Evolutionary conservation across 2,113 vertebrate genomes (phyloP).

Genomic region (Takifugu bimaculatus): DNA sequence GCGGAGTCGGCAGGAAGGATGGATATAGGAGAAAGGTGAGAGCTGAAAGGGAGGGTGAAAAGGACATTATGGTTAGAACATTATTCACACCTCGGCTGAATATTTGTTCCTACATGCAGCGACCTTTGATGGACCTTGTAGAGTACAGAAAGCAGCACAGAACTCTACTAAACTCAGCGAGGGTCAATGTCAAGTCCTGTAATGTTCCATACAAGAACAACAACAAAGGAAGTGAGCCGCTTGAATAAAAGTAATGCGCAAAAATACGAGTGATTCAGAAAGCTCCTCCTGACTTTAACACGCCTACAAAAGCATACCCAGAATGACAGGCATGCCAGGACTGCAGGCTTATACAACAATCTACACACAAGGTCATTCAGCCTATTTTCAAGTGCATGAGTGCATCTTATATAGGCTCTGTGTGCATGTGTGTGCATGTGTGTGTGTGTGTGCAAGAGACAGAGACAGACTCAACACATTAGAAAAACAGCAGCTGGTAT

Average conservation of each 20-base stretch:
- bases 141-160: conserved; percentile 22
- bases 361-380: conserved; percentile 18
- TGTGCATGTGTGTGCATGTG: conserved; percentile 4
- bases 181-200: background rate
- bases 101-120: conserved; percentile 2
- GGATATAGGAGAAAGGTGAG: conserved; percentile 86
- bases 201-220: conserved; percentile 4
- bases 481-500: conserved; percentile 39
- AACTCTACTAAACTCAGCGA: background rate
- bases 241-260: conserved; percentile 11
- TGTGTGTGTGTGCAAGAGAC: background rate
- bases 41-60: conserved; percentile 73
- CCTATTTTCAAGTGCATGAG: conserved; percentile 2
- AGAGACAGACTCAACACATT: too few relatives aligned
- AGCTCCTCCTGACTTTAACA: conserved; percentile 6
- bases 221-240: conserved; percentile 1
- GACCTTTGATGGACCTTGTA: conserved; percentile 21
- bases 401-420: background rate
- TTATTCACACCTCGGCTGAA: conserved; percentile 19
- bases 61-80: conserved; percentile 52
- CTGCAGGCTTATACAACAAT: conserved; percentile 47
- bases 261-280: conserved; percentile 32
- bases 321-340: conserved; percentile 17
- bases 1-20: conserved; percentile 90
- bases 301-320: background rate